These are phyloP conservation scores for Heliopora coerulea DNA, from an alignment of 92 coral and sea anemone genomes.

Conservation along the genomic window DNA sequence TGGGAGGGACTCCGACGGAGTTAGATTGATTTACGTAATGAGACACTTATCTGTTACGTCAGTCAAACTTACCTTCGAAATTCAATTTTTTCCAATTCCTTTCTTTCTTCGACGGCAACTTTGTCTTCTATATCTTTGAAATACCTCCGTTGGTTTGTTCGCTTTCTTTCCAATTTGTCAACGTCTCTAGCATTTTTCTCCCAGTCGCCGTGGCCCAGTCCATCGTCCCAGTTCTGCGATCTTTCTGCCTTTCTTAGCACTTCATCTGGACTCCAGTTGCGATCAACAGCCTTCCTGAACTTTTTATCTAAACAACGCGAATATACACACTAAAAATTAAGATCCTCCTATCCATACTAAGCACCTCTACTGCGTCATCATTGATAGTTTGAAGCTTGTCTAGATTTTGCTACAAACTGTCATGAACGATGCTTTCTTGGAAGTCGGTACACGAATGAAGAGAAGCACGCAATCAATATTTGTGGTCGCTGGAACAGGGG, in stretches of 20 bases:
- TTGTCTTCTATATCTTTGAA: slow-evolving; percentile 64
- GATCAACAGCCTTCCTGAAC: slow-evolving; percentile 61
- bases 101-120: slow-evolving; percentile 63
- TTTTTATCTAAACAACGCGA: slow-evolving; percentile 67
- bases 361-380: too few species aligned
- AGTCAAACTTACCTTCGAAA: slow-evolving; percentile 65
- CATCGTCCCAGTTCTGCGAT: slow-evolving; percentile 82
- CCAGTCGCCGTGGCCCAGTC: slow-evolving; percentile 81
- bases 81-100: slow-evolving; percentile 63
- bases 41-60: neutral
- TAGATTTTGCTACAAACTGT: too few species aligned
- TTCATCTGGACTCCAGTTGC: slow-evolving; percentile 81
- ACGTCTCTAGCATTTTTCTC: slow-evolving; percentile 59
- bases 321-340: neutral
- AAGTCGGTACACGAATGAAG: too few species aligned
- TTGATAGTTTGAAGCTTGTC: too few species aligned
- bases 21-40: too few species aligned
- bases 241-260: slow-evolving; percentile 58
- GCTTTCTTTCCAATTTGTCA: slow-evolving; percentile 63
- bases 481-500: too few species aligned
- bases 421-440: too few species aligned
- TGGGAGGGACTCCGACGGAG: too few species aligned
- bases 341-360: neutral
- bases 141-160: slow-evolving; percentile 77
- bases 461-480: too few species aligned